Evolutionary conservation across 1,140 invertebrate species (phyloP).

Genomic region (Cotesia glomerata): DNA sequence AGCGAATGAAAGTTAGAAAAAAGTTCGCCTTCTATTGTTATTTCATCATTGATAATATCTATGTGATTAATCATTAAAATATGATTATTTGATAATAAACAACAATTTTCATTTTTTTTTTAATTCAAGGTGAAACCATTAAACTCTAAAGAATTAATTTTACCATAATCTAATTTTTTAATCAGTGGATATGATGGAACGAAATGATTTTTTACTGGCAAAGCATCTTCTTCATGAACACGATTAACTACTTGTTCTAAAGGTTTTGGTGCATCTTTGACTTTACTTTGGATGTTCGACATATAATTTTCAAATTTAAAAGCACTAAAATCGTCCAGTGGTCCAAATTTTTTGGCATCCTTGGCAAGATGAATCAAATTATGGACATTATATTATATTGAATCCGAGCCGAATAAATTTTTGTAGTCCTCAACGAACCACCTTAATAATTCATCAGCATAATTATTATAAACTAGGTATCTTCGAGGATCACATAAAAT

Average conservation of each 20-base stretch:
- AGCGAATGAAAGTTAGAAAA: neutral
- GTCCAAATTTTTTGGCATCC: constrained; percentile 13
- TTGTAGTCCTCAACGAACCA: constrained; percentile 20
- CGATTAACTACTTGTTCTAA: neutral
- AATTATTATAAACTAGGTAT: neutral
- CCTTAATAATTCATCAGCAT: constrained; percentile 10
- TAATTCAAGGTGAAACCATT: constrained; percentile 7
- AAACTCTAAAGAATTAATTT: constrained; percentile 2
- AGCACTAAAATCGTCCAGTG: constrained; percentile 15
- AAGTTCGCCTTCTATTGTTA: neutral
- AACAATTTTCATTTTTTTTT: neutral
- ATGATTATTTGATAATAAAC: neutral
- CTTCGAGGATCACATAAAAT: constrained; percentile 7
- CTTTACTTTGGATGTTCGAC: constrained; percentile 11
- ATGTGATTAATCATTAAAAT: constrained; percentile 1
- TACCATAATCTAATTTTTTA: constrained; percentile 12
- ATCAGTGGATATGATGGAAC: neutral
- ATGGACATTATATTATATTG: constrained; percentile 22
- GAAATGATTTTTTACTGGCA: neutral
- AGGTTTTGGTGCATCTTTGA: constrained; percentile 1
- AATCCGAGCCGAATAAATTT: constrained; percentile 11
- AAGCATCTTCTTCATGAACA: neutral
- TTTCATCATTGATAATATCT: constrained; percentile 4
- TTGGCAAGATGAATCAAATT: constrained; percentile 23
- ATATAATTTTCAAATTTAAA: constrained; percentile 24